Evolutionary conservation across 1,140 invertebrate species (phyloP), one percentile per base, ranked within the genome.

Genomic region (Ptiloglossa arizonensis): DNA sequence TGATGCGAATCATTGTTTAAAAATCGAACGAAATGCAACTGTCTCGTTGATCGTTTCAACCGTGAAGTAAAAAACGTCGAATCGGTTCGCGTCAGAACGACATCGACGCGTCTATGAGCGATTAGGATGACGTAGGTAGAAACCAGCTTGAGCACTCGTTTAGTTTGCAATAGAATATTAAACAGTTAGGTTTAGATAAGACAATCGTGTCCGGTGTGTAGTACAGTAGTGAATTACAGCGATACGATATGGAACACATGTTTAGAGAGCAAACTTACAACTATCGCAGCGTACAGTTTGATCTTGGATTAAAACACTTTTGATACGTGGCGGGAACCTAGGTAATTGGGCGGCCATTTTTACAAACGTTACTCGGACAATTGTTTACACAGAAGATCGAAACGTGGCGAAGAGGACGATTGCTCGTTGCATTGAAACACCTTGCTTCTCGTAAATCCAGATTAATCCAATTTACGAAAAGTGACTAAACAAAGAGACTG

Each of bases 51-150:
- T 27, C 27, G 11, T 56, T 27, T 56, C 27, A 2, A 11, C 17
- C 17, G 46, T 19, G 46, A 0, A 3, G 22, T 1, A 11, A 3
- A n/a, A 0, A 32, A 38, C 32, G 19, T 22, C 32, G 19, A 38
- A 22, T 5, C 35, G 5, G 35, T 24, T 38, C 41, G n/a, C 24
- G 35, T 41, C 50, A 19, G 72, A 75, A 46, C 59, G 17, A 46
- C 32, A 2, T n/a, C 38, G 54, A 66, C 22, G 32, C 4, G 9
- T 13, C 19, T 11, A 29, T 48, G 17, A n/a, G 24, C 22, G 11
- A 29, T 8, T 48, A 72, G 5, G 44, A 52, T 19, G 6, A 22
- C 9, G 24, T 24, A 74, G 72, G 24, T 74, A 74, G 50, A 56
- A n/a, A 13, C 0, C 17, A 48, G 69, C 70, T 63, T 64, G 13